phyloP scores from a whole-genome alignment of 2,113 vertebrate genomes.

The Mus musculus region GRCm39 chr13:70465001-70465500 shows the following conservation, averaged over 20 bases:
- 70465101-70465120: not conserved
- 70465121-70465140: not conserved
- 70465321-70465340: not conserved
- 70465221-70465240: not conserved
- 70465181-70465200: too few species aligned
- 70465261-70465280: not conserved
- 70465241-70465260: rapidly evolving
- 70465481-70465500: not conserved
- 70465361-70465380: too few species aligned
- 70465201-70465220: not conserved
- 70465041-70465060: not conserved
- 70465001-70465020: not conserved
- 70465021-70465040: not conserved
- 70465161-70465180: not conserved
- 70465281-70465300: not conserved
- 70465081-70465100: not conserved
- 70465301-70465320: not conserved
- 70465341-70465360: not conserved
- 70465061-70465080: not conserved
- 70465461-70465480: rapidly evolving
- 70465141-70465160: not conserved
- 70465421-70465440: not conserved
- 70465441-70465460: not conserved
- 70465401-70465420: not conserved
- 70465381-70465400: not conserved